Evolutionary conservation across 2,888 invertebrate species (phyloP).

Genomic region (Clunio marinus): DNA sequence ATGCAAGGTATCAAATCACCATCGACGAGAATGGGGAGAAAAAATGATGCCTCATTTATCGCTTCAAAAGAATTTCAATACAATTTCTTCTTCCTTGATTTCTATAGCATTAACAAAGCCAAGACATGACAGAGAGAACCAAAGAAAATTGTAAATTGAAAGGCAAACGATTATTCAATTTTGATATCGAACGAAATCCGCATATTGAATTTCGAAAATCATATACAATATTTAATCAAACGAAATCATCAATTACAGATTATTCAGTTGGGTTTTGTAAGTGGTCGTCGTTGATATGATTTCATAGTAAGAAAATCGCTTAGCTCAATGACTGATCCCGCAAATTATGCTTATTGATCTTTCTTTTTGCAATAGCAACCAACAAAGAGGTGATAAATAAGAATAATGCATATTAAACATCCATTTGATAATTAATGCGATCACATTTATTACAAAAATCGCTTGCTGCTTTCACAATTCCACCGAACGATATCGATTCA

Average conservation of each 20-base stretch:
- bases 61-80: not conserved
- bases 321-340: conserved; percentile 24
- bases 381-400: conserved; percentile 37
- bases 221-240: conserved; percentile 37
- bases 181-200: conserved; percentile 4
- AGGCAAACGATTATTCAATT: conserved; percentile 30
- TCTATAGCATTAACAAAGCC: too few relatives aligned
- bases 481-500: not conserved
- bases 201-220: conserved; percentile 26
- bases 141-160: conserved; percentile 35
- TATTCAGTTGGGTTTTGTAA: conserved; percentile 24
- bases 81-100: not conserved
- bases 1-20: not conserved
- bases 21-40: not conserved
- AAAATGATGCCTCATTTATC: conserved; percentile 20
- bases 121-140: conserved; percentile 14
- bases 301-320: not conserved
- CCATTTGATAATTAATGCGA: conserved; percentile 38
- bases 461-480: conserved; percentile 5
- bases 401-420: conserved; percentile 38
- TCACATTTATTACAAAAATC: conserved; percentile 21
- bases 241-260: conserved; percentile 38
- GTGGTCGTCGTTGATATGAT: conserved; percentile 15
- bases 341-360: conserved; percentile 33
- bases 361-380: conserved; percentile 4